Conservation (phyloP, 2,113 vertebrate species). For the Aldabrachelys gigantea region DNA sequence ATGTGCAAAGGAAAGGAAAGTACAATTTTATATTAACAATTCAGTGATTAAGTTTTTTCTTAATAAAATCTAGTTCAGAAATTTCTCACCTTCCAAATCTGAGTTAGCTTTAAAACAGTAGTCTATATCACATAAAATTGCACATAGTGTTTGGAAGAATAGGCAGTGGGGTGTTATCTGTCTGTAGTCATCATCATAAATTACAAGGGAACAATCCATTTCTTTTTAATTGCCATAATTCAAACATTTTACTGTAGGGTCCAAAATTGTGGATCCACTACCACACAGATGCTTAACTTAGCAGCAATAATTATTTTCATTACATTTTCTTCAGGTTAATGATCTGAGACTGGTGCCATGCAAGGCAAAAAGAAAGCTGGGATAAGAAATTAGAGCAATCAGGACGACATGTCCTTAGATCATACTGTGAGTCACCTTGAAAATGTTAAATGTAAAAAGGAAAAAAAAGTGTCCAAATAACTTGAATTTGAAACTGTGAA, state of each 20-base stretch:
- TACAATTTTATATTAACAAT: not conserved
- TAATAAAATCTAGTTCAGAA: constrained; percentile 6
- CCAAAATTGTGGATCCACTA: constrained; percentile 14
- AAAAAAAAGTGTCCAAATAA: constrained; percentile 5
- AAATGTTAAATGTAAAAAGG: not conserved
- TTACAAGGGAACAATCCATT: constrained; percentile 19
- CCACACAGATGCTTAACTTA: not conserved
- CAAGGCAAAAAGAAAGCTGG: not conserved
- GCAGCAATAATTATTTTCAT: not conserved
- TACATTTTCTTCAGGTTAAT: constrained; percentile 25
- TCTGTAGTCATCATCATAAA: not conserved
- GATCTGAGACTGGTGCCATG: not conserved
- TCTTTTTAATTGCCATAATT: constrained; percentile 33
- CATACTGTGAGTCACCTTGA: not conserved
- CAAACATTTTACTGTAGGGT: not conserved
- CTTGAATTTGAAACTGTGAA: not conserved
- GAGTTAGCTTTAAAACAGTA: not conserved
- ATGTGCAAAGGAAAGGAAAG: not conserved
- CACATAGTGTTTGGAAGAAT: not conserved
- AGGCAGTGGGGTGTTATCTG: not conserved
- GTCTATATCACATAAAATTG: constrained; percentile 42
- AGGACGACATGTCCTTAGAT: not conserved
- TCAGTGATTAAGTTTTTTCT: not conserved
- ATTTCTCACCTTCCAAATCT: not conserved
- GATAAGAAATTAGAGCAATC: constrained; percentile 1